Evolutionary conservation across 2,888 invertebrate genomes (phyloP), one percentile per base, ranked within the genome.

Genomic region (Lumbricus terrestris): DNA sequence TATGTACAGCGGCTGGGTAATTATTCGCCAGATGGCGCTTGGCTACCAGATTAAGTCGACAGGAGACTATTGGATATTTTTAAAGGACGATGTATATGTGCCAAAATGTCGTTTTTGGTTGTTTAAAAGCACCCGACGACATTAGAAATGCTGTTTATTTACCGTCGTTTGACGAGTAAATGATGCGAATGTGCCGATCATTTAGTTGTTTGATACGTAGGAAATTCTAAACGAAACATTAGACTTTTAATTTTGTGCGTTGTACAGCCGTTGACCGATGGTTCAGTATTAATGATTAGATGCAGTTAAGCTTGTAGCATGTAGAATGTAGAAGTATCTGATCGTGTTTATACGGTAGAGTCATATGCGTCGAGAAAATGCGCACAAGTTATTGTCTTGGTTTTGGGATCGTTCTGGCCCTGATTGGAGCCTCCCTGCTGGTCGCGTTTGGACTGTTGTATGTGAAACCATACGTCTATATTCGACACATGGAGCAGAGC

Each of bases 391-490:
- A 91, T 54, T 37, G 92, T n/a, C 91, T 92, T 37, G 91, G 92
- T 35, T 88, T 92, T 23, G 92, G 92, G n/a, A 92, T 92, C 35
- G 54, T 92, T 20, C 90, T 92, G 33, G 92, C 92, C 83, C 91
- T 92, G 16, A 90, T 92, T 29, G 92, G 92, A 38, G 91, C 91
- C 4, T 91, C 92, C 29, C 88, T 92, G 35, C 88, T 92, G 69
- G 91, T 91, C n/a, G 92, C 92, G 13, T 90, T 92, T 37, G 92
- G 92, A n/a, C 47, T 92, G 29, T 82, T 91, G 38, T 92, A 92
- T 90, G 90, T 92, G 18, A 90, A 91, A 85, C 92, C 92, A 16
- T 92, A 92, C 91, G 40, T 92, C 47, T 38, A 90, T 42, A 90
- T 91, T 8, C 69, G 90, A 35, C 34, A 89, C 90, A 91, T 90